phyloP scores from a whole-genome alignment of 1,140 invertebrate species.

The Drosophila oshimai region DNA sequence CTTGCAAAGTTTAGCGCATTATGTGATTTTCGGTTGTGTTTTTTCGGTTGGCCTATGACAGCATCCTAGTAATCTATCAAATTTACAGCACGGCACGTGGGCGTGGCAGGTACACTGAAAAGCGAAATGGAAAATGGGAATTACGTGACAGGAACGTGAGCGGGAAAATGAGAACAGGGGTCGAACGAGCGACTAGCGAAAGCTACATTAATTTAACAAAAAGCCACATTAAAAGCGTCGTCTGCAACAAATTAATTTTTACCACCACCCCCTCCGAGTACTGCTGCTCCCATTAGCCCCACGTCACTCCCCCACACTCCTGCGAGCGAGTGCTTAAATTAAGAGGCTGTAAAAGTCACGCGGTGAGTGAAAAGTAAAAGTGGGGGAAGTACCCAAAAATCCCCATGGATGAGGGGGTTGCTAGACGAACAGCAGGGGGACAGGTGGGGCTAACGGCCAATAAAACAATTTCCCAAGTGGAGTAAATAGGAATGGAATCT shows the following conservation, averaged over 20 bases:
- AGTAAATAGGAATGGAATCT: not conserved
- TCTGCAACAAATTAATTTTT: constrained; percentile 80
- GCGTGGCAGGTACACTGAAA: constrained; percentile 28
- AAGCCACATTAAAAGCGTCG: constrained; percentile 75
- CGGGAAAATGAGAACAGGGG: constrained; percentile 10
- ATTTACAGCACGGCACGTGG: constrained; percentile 26
- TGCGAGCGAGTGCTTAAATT: constrained; percentile 67
- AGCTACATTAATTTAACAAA: constrained; percentile 47
- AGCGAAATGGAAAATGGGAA: constrained; percentile 73
- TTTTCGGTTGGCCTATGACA: not conserved
- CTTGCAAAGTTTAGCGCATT: constrained; percentile 22
- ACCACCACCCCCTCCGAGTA: not conserved
- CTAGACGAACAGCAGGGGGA: constrained; percentile 6
- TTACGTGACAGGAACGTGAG: constrained; percentile 68
- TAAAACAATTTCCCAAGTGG: constrained; percentile 53
- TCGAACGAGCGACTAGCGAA: constrained; percentile 44
- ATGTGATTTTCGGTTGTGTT: not conserved
- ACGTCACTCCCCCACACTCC: constrained; percentile 1
- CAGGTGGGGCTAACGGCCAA: constrained; percentile 76
- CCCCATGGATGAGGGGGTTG: constrained; percentile 9
- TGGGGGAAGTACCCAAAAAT: constrained; percentile 65
- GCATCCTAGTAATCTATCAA: constrained; percentile 62
- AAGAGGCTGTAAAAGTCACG: constrained; percentile 80
- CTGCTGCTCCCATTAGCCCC: constrained; percentile 9
- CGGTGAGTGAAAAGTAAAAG: constrained; percentile 76